Evolutionary conservation across 53 echinoderm and acorn worm species (phyloP).

Genomic region (Mesocentrotus franciscanus): DNA sequence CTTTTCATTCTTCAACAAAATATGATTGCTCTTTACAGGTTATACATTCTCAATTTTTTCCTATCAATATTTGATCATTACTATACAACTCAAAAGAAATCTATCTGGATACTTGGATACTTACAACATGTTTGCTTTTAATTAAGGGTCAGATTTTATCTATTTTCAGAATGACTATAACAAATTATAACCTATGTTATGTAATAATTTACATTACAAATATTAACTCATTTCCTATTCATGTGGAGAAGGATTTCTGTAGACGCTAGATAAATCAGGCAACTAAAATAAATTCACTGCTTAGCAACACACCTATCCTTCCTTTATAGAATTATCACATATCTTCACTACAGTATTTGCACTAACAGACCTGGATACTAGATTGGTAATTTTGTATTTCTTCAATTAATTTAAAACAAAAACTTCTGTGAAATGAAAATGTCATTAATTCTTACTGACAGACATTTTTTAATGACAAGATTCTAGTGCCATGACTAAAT

Average conservation of each 20-base stretch:
- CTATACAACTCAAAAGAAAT: neutral
- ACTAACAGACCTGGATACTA: neutral
- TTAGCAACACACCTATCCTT: neutral
- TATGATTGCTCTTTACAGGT: neutral
- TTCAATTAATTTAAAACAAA: neutral
- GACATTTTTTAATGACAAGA: no score
- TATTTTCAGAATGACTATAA: no score
- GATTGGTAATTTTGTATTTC: neutral
- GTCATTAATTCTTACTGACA: no score
- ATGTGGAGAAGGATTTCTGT: neutral
- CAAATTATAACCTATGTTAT: neutral
- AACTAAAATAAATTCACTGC: neutral
- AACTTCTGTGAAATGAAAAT: no score
- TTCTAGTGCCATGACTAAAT: no score
- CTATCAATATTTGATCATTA: neutral
- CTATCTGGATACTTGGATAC: neutral
- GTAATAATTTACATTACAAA: neutral
- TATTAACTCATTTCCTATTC: neutral
- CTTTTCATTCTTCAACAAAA: neutral
- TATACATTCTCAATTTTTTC: neutral
- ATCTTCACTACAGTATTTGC: no score
- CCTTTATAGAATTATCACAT: no score
- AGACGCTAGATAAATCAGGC: neutral
- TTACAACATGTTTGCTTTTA: neutral
- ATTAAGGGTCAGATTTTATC: no score